Base-by-base conservation (phyloP, 2,888 invertebrate species). In the Pyrgus malvae region DNA sequence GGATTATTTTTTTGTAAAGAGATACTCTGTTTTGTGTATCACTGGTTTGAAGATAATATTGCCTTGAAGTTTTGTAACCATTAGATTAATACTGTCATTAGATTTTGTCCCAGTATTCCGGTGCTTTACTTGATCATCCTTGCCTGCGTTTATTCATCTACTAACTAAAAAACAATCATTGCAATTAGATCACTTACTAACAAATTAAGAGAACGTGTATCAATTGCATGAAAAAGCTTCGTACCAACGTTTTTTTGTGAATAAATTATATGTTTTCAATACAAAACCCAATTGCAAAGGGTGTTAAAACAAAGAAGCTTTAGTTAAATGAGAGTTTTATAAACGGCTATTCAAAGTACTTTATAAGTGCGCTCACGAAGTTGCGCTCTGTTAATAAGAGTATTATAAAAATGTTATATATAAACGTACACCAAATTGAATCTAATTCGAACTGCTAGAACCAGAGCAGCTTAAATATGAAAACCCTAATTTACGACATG, bases 81-180 rank as follows among this genome's bases (percentile, higher is more conserved):
- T 76, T 87, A 83, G 82, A 83, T 83, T 90, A 90, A 82, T 89
- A 73, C 76, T 78, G 68, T 81, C 82, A 78, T 83, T 83, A 83
- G 78, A 87, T 75, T n/a, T 79, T 78, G 71, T 90, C 91, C 83
- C 90, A 89, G 83, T 83, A 83, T 81, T 83, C 80, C 89, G 90
- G 90, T 86, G 91, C 91, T 91, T 91, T 89, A 90, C 89, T 90
- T 80, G 86, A 86, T 91, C 90, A 91, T 91, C 91, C 91, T 91
- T 91, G 91, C 91, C 91, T 91, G 91, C 87, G 90, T 90, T 88
- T 86, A 85, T 88, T 85, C 86, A 89, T 86, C 69, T 82, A 89
- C 89, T 90, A 90, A 90, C 89, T 77, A 67, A 75, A 75, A 76
- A 71, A 63, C 62, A 72, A 70, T 74, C 82, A 83, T 81, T 73